Percentiles rank a stretch among this genome's conserved stretches.
Evolutionary conservation across 2,113 vertebrate genomes (phyloP).

Genomic region (Telmatochromis brichardi): DNA sequence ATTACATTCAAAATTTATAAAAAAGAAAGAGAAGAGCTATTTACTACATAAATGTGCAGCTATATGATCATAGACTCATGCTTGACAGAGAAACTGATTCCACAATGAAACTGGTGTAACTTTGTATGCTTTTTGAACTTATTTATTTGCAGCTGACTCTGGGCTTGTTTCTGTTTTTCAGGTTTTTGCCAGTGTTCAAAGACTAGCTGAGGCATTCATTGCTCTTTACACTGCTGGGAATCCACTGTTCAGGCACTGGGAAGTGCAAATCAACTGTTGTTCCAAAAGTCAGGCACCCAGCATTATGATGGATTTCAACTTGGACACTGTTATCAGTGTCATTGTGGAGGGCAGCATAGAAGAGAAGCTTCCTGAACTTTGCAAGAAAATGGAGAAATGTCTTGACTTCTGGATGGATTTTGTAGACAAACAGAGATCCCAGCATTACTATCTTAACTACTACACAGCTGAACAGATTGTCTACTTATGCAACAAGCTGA

Average conservation of each 20-base stretch:
- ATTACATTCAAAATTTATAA: background rate
- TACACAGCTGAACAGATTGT: slow-evolving; percentile 91
- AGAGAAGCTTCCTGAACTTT: slow-evolving; percentile 75
- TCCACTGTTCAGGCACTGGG: slow-evolving; percentile 85
- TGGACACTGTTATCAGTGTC: slow-evolving; percentile 54
- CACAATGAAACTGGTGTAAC: fast-evolving
- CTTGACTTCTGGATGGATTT: slow-evolving; percentile 77
- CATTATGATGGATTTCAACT: slow-evolving; percentile 76
- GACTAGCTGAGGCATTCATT: slow-evolving; percentile 82
- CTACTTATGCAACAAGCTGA: slow-evolving; percentile 77
- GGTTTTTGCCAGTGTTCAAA: slow-evolving; percentile 84
- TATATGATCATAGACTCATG: background rate
- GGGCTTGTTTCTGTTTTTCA: slow-evolving; percentile 39
- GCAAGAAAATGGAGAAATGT: slow-evolving; percentile 83
- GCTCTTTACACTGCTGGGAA: slow-evolving; percentile 83
- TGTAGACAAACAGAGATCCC: slow-evolving; percentile 72
- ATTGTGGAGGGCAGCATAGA: slow-evolving; percentile 60
- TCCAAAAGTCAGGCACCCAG: slow-evolving; percentile 7
- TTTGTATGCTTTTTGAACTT: background rate
- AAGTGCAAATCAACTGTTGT: slow-evolving; percentile 72
- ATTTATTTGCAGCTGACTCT: background rate
- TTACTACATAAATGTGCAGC: background rate
- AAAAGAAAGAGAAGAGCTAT: background rate
- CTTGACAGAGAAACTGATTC: background rate
- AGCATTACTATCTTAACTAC: slow-evolving; percentile 86